A percentile compares a stretch with the other conserved stretches of the same genome.
Evolutionary conservation across 2,113 vertebrate species (phyloP).

Genomic region (Plecotus auritus): DNA sequence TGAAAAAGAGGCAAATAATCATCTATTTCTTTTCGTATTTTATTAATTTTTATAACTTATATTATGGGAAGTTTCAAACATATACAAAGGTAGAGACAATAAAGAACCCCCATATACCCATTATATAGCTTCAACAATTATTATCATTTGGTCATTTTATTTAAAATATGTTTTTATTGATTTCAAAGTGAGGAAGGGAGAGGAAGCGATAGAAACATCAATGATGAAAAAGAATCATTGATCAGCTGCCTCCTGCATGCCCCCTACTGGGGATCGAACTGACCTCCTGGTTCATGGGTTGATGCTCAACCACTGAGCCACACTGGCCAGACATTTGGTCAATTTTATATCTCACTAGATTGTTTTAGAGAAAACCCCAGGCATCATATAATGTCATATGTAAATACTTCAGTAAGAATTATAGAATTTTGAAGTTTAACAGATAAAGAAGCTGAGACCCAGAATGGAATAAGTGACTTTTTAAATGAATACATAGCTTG

Average conservation of each 20-base stretch:
- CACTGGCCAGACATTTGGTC: neutral
- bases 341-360: neutral
- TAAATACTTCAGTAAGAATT: slow-evolving; percentile 11
- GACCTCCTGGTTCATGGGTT: no score
- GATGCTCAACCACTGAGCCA: no score
- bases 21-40: neutral
- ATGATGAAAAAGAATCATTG: no score
- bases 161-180: no score
- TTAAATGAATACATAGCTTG: neutral
- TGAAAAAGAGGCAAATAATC: neutral
- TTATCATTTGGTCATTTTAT: neutral
- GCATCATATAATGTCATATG: neutral
- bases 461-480: neutral
- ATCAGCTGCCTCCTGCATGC: no score
- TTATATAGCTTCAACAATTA: neutral
- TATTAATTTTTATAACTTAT: neutral
- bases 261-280: no score
- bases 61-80: neutral
- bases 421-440: neutral
- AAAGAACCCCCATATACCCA: neutral
- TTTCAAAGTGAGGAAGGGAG: no score
- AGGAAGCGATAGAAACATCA: no score
- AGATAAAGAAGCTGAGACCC: neutral
- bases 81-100: neutral
- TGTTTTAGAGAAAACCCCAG: slow-evolving; percentile 22